Conservation (phyloP, 2,797 vertebrate species). For the Fundulus diaphanus region DNA sequence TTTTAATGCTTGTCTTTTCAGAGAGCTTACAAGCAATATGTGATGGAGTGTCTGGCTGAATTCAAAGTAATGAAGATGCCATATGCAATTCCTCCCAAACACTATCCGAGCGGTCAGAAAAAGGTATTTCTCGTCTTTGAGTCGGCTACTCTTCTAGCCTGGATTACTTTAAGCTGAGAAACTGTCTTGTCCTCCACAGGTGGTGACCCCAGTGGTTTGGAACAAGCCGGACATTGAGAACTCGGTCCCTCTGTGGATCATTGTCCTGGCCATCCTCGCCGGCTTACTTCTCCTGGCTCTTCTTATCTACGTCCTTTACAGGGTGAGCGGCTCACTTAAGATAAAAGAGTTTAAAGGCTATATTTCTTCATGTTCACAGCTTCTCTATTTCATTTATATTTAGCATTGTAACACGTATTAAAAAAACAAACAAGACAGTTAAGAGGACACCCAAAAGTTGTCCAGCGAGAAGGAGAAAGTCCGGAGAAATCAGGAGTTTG, state of each 20-base stretch:
- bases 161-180: background rate
- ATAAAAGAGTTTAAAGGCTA: background rate
- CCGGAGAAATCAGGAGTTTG: no score
- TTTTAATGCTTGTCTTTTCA: conserved; percentile 49
- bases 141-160: background rate
- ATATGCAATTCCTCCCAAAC: conserved; percentile 84
- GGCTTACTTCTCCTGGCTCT: conserved; percentile 91
- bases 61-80: conserved; percentile 88
- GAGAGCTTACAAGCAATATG: conserved; percentile 83
- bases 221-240: conserved; percentile 87
- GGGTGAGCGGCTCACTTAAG: conserved; percentile 78
- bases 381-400: background rate
- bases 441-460: background rate
- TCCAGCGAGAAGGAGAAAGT: no score
- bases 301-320: conserved; percentile 93
- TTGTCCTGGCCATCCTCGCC: conserved; percentile 91
- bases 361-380: background rate
- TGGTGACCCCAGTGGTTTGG: conserved; percentile 87
- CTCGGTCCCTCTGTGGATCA: conserved; percentile 91
- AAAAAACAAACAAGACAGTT: background rate
- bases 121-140: conserved; percentile 75
- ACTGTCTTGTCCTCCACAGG: conserved; percentile 63
- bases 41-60: conserved; percentile 85
- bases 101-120: conserved; percentile 80
- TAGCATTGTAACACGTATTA: background rate